Percentiles rank a stretch among this genome's conserved stretches.
Evolutionary conservation across 2,113 vertebrate species (phyloP).

Genomic region (Myxocyprinus asiaticus): DNA sequence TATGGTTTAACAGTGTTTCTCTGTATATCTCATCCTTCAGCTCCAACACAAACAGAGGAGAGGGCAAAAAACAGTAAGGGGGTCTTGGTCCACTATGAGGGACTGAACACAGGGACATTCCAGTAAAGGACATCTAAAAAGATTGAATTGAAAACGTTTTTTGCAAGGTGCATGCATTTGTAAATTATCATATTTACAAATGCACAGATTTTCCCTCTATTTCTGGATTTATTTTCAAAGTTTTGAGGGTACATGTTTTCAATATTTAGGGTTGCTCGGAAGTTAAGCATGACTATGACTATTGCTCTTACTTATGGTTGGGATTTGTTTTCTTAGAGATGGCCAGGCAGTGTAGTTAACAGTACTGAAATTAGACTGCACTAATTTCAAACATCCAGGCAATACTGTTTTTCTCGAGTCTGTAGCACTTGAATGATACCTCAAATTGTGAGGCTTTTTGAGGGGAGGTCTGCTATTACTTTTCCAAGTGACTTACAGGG

Average conservation of each 20-base stretch:
- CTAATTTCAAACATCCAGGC: too few relatives aligned
- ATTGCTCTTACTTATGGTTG: too few relatives aligned
- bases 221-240: not conserved
- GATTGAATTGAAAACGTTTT: not conserved
- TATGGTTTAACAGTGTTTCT: conserved; percentile 61
- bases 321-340: too few relatives aligned
- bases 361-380: too few relatives aligned
- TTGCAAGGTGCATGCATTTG: not conserved
- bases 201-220: not conserved
- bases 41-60: conserved; percentile 3
- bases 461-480: too few relatives aligned
- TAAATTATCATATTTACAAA: not conserved
- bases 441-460: too few relatives aligned
- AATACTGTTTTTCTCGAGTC: too few relatives aligned
- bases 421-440: too few relatives aligned
- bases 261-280: not conserved
- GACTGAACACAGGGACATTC: conserved; percentile 3
- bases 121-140: conserved; percentile 32
- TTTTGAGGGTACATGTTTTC: not conserved
- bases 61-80: not conserved
- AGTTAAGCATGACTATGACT: too few relatives aligned
- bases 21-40: not conserved
- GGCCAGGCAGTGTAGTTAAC: too few relatives aligned
- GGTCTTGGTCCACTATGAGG: not conserved
- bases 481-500: too few relatives aligned